Conservation (phyloP, 2,797 vertebrate species). For the Premnoplex brunnescens region DNA sequence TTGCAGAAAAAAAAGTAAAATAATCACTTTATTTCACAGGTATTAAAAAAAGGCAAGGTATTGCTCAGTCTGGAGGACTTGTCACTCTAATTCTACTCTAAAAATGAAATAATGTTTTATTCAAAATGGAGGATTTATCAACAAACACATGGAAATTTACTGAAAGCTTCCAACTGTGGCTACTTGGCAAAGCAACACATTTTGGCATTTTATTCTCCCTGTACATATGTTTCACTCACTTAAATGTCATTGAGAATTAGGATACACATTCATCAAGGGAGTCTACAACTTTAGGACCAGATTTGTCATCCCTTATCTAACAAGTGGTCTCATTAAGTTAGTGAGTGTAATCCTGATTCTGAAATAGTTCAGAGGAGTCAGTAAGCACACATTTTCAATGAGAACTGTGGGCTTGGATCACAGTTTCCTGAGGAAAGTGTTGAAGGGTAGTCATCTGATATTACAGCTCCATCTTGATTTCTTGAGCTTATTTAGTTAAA, state of each 20-base stretch:
- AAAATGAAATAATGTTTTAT: conserved; percentile 12
- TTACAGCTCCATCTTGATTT: background rate
- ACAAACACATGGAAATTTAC: conserved; percentile 32
- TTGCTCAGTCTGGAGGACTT: background rate
- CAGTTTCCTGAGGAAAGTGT: background rate
- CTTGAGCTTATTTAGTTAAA: background rate
- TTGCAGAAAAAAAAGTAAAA: background rate
- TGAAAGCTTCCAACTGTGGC: conserved; percentile 44
- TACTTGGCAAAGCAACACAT: background rate
- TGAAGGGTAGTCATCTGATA: background rate
- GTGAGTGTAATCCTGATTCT: background rate
- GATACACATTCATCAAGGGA: conserved; percentile 6
- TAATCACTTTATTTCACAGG: background rate
- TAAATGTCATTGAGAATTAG: conserved; percentile 42
- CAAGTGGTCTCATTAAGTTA: background rate
- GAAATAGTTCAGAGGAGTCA: background rate
- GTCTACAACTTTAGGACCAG: background rate
- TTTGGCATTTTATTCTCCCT: conserved; percentile 38
- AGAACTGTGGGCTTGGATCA: background rate
- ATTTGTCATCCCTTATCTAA: background rate
- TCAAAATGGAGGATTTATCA: conserved; percentile 37
- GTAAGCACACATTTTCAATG: background rate
- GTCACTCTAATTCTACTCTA: background rate
- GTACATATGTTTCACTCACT: conserved; percentile 46
- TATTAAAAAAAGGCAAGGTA: background rate